Conservation (phyloP, 2,797 vertebrate genomes). For the Sebastes taczanowskii region DNA sequence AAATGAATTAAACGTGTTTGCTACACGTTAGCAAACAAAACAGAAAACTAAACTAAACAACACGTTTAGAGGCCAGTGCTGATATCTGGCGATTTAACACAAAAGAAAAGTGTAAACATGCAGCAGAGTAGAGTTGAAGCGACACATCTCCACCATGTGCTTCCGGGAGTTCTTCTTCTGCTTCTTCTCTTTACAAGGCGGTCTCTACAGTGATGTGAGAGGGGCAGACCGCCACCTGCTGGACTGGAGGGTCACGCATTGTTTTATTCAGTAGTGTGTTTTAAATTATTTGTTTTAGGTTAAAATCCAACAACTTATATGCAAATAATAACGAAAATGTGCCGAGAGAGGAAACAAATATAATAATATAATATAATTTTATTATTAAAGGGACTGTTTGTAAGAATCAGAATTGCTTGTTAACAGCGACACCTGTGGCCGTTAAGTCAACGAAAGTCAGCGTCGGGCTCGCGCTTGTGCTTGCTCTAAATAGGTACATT, state of each 20-base stretch:
- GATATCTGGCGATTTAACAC: background rate
- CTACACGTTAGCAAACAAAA: background rate
- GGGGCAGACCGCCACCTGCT: slow-evolving; percentile 13
- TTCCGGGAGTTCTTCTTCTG: slow-evolving; percentile 50
- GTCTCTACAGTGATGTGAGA: rapidly evolving
- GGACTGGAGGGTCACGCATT: background rate
- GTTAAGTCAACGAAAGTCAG: no score
- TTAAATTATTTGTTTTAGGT: no score
- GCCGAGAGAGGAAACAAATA: no score
- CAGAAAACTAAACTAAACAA: background rate
- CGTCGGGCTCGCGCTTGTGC: no score
- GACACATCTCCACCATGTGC: slow-evolving; percentile 43
- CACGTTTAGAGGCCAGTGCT: rapidly evolving
- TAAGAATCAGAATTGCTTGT: no score
- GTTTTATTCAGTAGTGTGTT: no score
- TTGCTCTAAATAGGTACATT: no score
- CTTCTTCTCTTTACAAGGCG: background rate
- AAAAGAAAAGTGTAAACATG: background rate
- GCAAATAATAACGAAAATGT: no score
- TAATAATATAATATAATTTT: no score
- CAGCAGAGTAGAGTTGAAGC: background rate
- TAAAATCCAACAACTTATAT: no score
- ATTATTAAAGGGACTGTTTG: no score
- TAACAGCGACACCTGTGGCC: no score
- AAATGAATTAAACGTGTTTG: background rate